These are phyloP conservation scores for Colaptes auratus DNA, from an alignment of 2,113 vertebrate species.

Conservation along the genomic window DNA sequence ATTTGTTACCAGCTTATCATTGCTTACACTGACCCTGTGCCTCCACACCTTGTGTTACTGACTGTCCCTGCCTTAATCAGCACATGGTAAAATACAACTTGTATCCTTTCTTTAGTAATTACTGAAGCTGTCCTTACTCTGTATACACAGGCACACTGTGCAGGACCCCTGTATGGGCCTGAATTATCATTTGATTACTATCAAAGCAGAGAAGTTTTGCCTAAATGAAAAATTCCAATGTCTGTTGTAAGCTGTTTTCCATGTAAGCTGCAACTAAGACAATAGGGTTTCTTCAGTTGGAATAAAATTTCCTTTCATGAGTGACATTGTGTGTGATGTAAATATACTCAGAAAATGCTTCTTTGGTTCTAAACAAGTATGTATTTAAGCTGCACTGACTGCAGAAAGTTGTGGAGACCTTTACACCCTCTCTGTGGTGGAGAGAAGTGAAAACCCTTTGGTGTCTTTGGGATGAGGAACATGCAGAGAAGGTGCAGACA, in stretches of 20 bases:
- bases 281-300: neutral
- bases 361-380: neutral
- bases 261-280: neutral
- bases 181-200: neutral
- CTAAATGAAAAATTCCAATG: neutral
- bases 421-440: neutral
- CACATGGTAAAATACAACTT: fast-evolving
- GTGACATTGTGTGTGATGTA: fast-evolving
- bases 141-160: fast-evolving
- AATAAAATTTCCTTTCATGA: neutral
- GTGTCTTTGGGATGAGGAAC: neutral
- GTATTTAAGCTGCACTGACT: neutral
- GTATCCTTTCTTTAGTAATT: neutral
- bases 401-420: neutral
- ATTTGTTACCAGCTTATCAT: neutral
- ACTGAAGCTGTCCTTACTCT: neutral
- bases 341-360: neutral
- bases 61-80: neutral
- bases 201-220: neutral
- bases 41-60: neutral
- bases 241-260: neutral
- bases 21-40: neutral
- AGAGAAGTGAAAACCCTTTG: neutral
- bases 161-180: neutral
- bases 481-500: neutral